Conservation (phyloP, 1,140 invertebrate species). For the Drosophila pectinifera region DNA sequence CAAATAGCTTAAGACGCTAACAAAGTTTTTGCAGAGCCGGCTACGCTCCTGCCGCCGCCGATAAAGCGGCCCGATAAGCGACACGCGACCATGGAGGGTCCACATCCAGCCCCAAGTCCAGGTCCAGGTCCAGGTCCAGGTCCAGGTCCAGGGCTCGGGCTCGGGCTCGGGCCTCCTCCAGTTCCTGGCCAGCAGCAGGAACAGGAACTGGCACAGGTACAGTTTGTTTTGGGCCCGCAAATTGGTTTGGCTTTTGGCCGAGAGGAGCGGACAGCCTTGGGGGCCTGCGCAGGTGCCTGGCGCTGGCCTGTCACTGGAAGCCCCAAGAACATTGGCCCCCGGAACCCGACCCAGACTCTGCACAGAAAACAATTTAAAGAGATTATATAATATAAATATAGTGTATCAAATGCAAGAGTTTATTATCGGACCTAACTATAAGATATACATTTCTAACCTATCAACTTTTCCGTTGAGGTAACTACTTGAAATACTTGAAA, state of each 20-base stretch:
- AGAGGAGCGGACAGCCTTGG: conserved; percentile 10
- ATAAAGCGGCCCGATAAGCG: conserved; percentile 77
- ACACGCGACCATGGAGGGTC: conserved; percentile 66
- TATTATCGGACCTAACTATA: too few relatives aligned
- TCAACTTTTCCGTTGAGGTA: too few relatives aligned
- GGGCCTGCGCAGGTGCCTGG: conserved; percentile 57
- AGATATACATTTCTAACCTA: not conserved
- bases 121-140: not conserved
- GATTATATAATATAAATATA: not conserved
- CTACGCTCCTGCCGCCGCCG: conserved; percentile 29
- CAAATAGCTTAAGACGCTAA: conserved; percentile 80
- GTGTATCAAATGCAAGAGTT: not conserved
- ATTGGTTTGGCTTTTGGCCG: conserved; percentile 59
- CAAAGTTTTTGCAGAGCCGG: conserved; percentile 66
- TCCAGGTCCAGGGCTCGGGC: too few relatives aligned
- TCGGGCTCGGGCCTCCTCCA: not conserved
- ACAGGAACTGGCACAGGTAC: conserved; percentile 42
- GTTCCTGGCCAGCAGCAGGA: conserved; percentile 12
- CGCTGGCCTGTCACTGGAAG: conserved; percentile 44
- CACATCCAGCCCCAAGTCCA: conserved; percentile 11
- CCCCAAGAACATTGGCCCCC: conserved; percentile 53
- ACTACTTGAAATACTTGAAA: not conserved
- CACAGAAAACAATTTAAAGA: not conserved
- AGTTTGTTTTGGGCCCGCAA: conserved; percentile 79
- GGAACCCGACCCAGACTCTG: conserved; percentile 42